phyloP scores from a whole-genome alignment of 2,888 invertebrate genomes.

The Macrosoma leucophasiata region DNA sequence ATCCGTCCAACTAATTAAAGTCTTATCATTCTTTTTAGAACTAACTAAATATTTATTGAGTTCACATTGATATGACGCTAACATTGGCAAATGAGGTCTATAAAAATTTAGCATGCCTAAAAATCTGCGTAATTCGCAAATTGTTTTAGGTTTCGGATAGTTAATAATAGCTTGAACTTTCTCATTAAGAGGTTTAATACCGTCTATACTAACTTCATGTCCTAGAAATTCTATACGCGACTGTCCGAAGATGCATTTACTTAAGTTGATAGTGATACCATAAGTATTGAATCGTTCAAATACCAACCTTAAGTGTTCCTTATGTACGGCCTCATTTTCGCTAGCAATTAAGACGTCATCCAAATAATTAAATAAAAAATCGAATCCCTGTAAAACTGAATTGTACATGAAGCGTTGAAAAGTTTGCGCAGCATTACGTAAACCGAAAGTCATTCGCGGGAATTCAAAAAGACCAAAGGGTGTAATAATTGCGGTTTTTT shows the following conservation, averaged over 20 bases:
- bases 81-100: background rate
- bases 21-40: background rate
- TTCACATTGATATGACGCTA: conserved; percentile 1
- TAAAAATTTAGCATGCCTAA: conserved; percentile 2
- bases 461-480: conserved; percentile 17
- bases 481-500: conserved; percentile 23
- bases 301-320: conserved; percentile 2
- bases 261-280: conserved; percentile 8
- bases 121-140: conserved; percentile 3
- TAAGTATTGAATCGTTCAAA: conserved; percentile 4
- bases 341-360: conserved; percentile 34
- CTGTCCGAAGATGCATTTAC: conserved; percentile 6
- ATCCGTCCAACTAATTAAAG: background rate
- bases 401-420: conserved; percentile 34
- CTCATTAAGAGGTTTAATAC: conserved; percentile 1
- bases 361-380: conserved; percentile 29
- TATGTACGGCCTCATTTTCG: background rate
- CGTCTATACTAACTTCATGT: background rate
- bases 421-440: conserved; percentile 35
- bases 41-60: conserved; percentile 1
- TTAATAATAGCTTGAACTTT: conserved; percentile 1
- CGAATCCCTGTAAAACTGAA: conserved; percentile 22
- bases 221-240: conserved; percentile 3
- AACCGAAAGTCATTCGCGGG: conserved; percentile 23
- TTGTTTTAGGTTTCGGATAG: conserved; percentile 3